Conservation (phyloP, 1,140 invertebrate genomes). For the Tenebrio molitor region DNA sequence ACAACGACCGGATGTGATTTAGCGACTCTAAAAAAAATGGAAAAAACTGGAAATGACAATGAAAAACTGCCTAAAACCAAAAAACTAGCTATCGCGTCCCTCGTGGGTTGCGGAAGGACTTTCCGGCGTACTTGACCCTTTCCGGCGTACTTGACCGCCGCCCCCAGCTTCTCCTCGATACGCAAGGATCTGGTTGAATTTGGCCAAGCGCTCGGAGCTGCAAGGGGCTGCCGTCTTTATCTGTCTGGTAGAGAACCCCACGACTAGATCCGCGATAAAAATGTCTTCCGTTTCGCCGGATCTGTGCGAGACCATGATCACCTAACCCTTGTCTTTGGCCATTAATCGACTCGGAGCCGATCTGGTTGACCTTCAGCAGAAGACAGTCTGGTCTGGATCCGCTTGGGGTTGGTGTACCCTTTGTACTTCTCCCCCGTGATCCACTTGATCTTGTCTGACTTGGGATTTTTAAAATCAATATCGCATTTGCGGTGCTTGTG, state of each 20-base stretch:
- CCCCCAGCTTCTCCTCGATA: conserved; percentile 97
- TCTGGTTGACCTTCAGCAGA: conserved; percentile 97
- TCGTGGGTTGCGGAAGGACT: conserved; percentile 88
- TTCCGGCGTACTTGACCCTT: conserved; percentile 92
- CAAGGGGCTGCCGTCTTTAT: conserved; percentile 99
- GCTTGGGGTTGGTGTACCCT: conserved; percentile 91
- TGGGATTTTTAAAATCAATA: conserved; percentile 96
- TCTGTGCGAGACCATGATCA: conserved; percentile 97
- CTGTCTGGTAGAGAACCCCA: conserved; percentile 97
- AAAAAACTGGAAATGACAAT: neutral
- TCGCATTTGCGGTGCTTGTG: conserved; percentile 89
- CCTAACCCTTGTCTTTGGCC: conserved; percentile 95
- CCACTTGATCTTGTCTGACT: conserved; percentile 85
- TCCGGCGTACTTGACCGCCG: conserved; percentile 94
- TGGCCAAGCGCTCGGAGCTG: conserved; percentile 97
- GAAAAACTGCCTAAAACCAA: neutral
- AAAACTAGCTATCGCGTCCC: neutral
- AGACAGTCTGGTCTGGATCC: conserved; percentile 96
- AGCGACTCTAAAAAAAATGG: neutral
- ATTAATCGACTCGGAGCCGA: conserved; percentile 97
- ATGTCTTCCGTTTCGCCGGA: conserved; percentile 99
- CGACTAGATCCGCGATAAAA: conserved; percentile 98
- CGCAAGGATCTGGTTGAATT: conserved; percentile 99
- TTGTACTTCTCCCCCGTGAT: conserved; percentile 86
- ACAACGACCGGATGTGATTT: neutral